phyloP scores from a whole-genome alignment of 2,113 vertebrate genomes.

The Heterocephalus glaber region DNA sequence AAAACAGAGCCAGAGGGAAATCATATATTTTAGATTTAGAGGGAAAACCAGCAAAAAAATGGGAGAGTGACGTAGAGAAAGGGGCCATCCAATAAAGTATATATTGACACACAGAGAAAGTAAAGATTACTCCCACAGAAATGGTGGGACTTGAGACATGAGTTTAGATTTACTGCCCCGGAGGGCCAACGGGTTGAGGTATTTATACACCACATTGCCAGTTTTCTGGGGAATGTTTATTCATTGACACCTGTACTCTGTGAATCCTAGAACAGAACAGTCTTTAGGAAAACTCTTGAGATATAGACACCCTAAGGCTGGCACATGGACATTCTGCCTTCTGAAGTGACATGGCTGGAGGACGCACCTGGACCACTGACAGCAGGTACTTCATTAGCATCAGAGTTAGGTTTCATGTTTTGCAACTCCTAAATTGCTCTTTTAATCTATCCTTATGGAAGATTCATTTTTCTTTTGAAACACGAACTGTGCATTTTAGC shows the following conservation, averaged over 20 bases:
- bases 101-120: neutral
- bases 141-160: neutral
- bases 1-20: neutral
- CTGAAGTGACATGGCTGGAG: neutral
- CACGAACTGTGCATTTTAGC: slow-evolving; percentile 50
- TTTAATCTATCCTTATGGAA: slow-evolving; percentile 43
- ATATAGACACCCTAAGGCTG: neutral
- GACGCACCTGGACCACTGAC: neutral
- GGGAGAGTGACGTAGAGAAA: neutral
- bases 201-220: neutral
- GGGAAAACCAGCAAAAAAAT: neutral
- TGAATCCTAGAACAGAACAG: neutral
- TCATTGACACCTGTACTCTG: neutral
- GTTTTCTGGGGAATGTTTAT: neutral
- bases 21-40: neutral
- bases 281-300: neutral
- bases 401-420: neutral
- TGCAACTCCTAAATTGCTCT: neutral
- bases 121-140: neutral
- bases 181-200: fast-evolving
- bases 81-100: neutral
- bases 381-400: neutral
- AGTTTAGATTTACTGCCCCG: neutral
- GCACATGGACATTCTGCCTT: neutral
- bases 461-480: slow-evolving; percentile 43